Conservation (phyloP, 2,797 vertebrate species). For the Cryptoprocta ferox region DNA sequence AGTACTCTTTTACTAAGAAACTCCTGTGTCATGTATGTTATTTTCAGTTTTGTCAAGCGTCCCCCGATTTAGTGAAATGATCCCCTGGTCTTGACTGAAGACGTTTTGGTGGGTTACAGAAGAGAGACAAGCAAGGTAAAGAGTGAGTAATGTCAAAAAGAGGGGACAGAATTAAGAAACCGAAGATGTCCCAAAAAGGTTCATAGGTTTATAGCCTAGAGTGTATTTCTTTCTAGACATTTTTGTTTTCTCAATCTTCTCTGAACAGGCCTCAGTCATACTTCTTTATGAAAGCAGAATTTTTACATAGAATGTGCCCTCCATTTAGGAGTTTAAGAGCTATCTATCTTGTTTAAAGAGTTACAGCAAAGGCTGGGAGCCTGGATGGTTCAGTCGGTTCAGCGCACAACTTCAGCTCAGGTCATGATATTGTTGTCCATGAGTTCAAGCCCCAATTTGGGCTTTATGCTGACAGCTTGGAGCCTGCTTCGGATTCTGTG, state of each 20-base stretch:
- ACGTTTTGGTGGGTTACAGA: too few relatives aligned
- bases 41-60: background rate
- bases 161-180: background rate
- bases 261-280: background rate
- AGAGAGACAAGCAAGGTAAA: background rate
- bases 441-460: too few relatives aligned
- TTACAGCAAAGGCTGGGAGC: background rate
- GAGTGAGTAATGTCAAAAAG: background rate
- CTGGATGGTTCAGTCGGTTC: too few relatives aligned
- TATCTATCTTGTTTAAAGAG: background rate
- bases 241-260: background rate
- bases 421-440: too few relatives aligned
- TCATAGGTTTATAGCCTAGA: background rate
- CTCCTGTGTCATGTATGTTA: fast-evolving
- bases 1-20: background rate
- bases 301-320: background rate
- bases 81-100: background rate
- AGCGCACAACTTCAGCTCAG: too few relatives aligned
- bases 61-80: background rate
- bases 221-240: background rate
- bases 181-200: too few relatives aligned
- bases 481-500: too few relatives aligned
- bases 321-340: background rate
- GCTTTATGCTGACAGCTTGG: too few relatives aligned
- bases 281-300: background rate